A percentile compares a stretch with the other conserved stretches of the same genome.
Evolutionary conservation across 1,140 invertebrate genomes (phyloP).

Genomic region (Drosophila nebulosa): DNA sequence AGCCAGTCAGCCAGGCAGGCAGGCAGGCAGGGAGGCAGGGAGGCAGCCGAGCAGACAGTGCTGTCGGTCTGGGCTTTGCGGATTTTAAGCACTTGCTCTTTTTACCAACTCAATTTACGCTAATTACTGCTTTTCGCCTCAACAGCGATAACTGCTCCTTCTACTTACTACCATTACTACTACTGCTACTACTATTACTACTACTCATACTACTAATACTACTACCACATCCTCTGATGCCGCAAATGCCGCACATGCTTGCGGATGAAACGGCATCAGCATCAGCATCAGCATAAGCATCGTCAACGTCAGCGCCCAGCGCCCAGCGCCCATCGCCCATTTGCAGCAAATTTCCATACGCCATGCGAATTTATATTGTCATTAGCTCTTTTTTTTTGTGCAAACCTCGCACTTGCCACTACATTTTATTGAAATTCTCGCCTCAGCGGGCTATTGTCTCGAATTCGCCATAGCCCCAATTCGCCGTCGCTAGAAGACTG

Average conservation of each 20-base stretch:
- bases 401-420: conserved; percentile 40
- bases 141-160: conserved; percentile 48
- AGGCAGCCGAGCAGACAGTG: background rate
- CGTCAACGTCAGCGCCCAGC: conserved; percentile 25
- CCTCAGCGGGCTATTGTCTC: conserved; percentile 18
- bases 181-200: background rate
- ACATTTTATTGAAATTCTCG: conserved; percentile 62
- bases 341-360: conserved; percentile 50
- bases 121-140: conserved; percentile 74
- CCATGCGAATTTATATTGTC: conserved; percentile 70
- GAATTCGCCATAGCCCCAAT: conserved; percentile 51
- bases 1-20: too few species aligned
- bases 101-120: conserved; percentile 78
- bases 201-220: background rate
- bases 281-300: conserved; percentile 3
- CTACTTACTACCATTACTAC: background rate
- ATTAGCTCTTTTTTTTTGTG: conserved; percentile 73
- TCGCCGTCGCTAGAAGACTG: background rate
- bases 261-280: background rate
- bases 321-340: conserved; percentile 50
- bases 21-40: background rate
- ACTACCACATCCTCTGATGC: too few species aligned
- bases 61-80: background rate
- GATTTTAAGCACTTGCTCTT: conserved; percentile 66
- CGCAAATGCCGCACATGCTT: background rate